Conservation (phyloP, 2,888 invertebrate species). For the Eupithecia centaureata region DNA sequence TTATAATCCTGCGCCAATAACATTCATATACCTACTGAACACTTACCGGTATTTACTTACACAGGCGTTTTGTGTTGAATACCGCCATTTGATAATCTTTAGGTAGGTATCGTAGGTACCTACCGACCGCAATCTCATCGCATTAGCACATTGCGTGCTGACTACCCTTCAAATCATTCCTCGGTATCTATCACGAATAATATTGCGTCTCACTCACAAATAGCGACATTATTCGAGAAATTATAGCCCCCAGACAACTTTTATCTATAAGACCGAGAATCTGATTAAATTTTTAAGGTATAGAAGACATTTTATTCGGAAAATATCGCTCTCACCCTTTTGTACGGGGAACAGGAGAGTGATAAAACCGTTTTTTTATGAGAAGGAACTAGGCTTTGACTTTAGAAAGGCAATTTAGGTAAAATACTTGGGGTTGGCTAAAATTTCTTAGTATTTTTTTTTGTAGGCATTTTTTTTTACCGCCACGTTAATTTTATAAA, state of each 20-base stretch:
- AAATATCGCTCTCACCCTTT: slow-evolving; percentile 7
- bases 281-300: slow-evolving; percentile 12
- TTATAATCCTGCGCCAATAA: no score
- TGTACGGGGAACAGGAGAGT: slow-evolving; percentile 4
- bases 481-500: neutral
- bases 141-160: slow-evolving; percentile 44
- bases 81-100: neutral
- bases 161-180: slow-evolving; percentile 23
- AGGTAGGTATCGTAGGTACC: slow-evolving; percentile 18
- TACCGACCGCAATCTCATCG: slow-evolving; percentile 38
- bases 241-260: slow-evolving; percentile 10
- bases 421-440: neutral
- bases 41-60: neutral
- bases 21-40: no score
- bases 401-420: slow-evolving; percentile 7
- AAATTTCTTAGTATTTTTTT: neutral
- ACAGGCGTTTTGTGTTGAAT: neutral
- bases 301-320: neutral
- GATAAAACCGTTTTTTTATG: slow-evolving; percentile 23
- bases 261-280: neutral
- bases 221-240: slow-evolving; percentile 12
- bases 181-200: slow-evolving; percentile 11
- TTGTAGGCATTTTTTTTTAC: neutral
- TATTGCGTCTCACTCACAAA: slow-evolving; percentile 14
- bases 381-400: slow-evolving; percentile 1